These are phyloP conservation scores for Drosophila meridiana DNA, from an alignment of 2,888 invertebrate species.

Conservation along the genomic window DNA sequence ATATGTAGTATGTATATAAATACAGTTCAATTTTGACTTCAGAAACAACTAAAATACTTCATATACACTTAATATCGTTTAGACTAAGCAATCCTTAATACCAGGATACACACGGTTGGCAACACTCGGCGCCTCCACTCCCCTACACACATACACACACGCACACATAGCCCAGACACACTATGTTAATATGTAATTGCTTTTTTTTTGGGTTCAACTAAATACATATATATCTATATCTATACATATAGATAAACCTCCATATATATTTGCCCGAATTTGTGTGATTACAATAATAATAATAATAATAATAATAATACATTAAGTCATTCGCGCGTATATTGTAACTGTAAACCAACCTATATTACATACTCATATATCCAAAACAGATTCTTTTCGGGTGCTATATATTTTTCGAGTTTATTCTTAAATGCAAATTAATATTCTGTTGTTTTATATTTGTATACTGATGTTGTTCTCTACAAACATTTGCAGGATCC, in stretches of 20 bases:
- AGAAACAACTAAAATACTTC: slow-evolving; percentile 15
- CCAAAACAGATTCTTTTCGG: not conserved
- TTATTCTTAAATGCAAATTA: not conserved
- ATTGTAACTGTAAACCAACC: slow-evolving; percentile 9
- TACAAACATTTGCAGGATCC: slow-evolving; percentile 43
- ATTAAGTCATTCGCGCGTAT: not conserved
- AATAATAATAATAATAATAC: not conserved
- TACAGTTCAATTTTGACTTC: slow-evolving; percentile 37
- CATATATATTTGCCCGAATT: not conserved
- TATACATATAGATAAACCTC: not conserved
- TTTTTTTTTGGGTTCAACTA: slow-evolving; percentile 11
- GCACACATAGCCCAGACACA: not conserved
- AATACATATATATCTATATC: not conserved
- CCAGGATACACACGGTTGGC: not conserved
- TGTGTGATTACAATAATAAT: not conserved
- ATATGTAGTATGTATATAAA: not conserved
- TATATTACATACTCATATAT: slow-evolving; percentile 2
- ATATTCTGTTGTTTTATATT: not conserved
- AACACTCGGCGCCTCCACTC: not conserved
- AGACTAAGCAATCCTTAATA: slow-evolving; percentile 9
- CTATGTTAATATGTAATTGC: slow-evolving; percentile 1
- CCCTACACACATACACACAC: not conserved
- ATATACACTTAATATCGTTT: slow-evolving; percentile 9
- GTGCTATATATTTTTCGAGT: not conserved
- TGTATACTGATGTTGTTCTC: slow-evolving; percentile 32